Conservation (phyloP, 2,888 invertebrate species). For the Drosophila nr. fundita region DNA sequence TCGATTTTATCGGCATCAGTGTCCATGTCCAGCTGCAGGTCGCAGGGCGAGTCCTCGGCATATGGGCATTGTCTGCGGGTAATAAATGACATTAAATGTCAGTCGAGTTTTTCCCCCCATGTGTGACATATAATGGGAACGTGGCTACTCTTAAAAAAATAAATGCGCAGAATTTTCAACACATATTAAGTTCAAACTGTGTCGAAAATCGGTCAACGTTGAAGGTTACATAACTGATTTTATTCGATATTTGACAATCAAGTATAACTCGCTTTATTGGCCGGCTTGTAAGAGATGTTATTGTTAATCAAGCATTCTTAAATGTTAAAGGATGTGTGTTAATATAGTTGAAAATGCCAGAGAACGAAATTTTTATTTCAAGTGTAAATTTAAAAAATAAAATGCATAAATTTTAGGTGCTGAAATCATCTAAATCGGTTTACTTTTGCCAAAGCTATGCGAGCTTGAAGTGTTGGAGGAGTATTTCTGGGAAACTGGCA, state of each 20-base stretch:
- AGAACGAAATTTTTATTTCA: neutral
- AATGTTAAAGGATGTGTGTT: neutral
- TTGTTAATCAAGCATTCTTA: neutral
- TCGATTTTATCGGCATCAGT: conserved; percentile 84
- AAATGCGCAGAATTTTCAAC: neutral
- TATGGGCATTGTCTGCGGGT: conserved; percentile 84
- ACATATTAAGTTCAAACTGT: neutral
- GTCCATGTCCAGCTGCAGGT: conserved; percentile 85
- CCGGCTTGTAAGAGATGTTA: neutral
- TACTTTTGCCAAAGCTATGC: neutral
- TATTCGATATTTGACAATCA: neutral
- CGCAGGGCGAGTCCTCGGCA: conserved; percentile 84
- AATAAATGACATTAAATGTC: conserved; percentile 63
- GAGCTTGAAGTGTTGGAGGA: neutral
- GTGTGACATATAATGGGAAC: neutral
- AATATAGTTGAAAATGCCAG: neutral
- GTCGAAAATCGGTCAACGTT: neutral
- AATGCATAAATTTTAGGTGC: neutral
- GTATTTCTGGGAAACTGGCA: neutral
- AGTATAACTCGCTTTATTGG: neutral
- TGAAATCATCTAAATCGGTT: neutral
- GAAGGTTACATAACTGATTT: neutral
- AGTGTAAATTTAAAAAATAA: neutral
- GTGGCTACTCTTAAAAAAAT: neutral
- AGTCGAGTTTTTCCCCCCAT: conserved; percentile 28